Percentiles rank a stretch among this genome's conserved stretches.
Evolutionary conservation across 2,888 invertebrate genomes (phyloP).

Genomic region (Himalopsyche anomala): DNA sequence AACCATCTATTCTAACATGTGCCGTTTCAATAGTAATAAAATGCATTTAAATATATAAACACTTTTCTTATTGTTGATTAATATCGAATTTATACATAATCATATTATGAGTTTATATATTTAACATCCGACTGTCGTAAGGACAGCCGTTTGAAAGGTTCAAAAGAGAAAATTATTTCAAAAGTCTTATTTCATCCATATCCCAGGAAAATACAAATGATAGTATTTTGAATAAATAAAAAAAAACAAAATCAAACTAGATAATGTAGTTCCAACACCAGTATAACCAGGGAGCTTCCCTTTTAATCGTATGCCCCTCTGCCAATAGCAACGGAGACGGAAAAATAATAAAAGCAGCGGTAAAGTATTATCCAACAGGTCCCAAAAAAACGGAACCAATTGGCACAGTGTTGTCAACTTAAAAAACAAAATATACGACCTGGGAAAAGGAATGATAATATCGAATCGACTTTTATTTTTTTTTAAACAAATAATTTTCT

Average conservation of each 20-base stretch:
- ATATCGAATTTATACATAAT: neutral
- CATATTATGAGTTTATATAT: neutral
- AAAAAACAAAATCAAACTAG: constrained; percentile 59
- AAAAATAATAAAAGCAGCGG: constrained; percentile 68
- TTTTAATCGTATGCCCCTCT: constrained; percentile 16
- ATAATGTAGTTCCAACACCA: constrained; percentile 65
- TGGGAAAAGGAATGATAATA: constrained; percentile 59
- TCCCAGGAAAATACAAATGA: constrained; percentile 63
- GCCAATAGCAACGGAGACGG: constrained; percentile 41
- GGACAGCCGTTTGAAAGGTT: neutral
- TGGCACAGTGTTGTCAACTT: constrained; percentile 71
- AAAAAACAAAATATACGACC: constrained; percentile 63
- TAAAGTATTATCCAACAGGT: constrained; percentile 71
- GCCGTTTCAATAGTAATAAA: constrained; percentile 16
- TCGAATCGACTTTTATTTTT: constrained; percentile 45
- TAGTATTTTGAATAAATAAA: constrained; percentile 56
- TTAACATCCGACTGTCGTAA: neutral
- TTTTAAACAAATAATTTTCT: constrained; percentile 63
- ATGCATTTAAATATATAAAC: constrained; percentile 14
- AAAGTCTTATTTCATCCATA: constrained; percentile 63
- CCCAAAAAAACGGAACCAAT: constrained; percentile 77
- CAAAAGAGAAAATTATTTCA: constrained; percentile 64
- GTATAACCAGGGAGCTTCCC: constrained; percentile 57
- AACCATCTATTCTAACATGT: neutral
- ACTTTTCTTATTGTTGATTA: neutral